These are phyloP conservation scores for Cacoxenus indagator DNA, from an alignment of 2,888 invertebrate species.

Conservation along the genomic window DNA sequence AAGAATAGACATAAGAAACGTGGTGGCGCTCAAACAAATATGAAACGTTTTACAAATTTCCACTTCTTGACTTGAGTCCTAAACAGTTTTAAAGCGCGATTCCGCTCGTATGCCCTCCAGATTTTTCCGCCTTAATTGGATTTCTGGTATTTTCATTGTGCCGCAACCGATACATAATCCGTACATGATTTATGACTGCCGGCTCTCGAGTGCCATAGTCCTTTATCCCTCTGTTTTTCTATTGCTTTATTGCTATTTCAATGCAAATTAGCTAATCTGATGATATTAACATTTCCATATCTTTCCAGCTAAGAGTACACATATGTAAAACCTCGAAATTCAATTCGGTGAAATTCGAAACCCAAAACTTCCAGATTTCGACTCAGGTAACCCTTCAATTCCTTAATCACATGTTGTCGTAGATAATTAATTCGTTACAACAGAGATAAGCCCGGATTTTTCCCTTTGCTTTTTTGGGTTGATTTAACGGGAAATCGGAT, in stretches of 20 bases:
- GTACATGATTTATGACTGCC: constrained; percentile 39
- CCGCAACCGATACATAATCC: constrained; percentile 59
- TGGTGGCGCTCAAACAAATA: constrained; percentile 47
- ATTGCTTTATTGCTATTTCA: not conserved
- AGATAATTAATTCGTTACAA: constrained; percentile 54
- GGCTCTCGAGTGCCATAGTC: constrained; percentile 17
- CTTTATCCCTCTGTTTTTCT: constrained; percentile 7
- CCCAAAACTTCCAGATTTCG: not conserved
- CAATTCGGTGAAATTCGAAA: constrained; percentile 1
- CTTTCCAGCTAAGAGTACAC: not conserved
- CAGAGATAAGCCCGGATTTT: no score
- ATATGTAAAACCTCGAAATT: not conserved
- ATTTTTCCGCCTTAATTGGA: constrained; percentile 56
- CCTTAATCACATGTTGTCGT: constrained; percentile 56
- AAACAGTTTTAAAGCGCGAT: not conserved
- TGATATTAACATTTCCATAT: constrained; percentile 32
- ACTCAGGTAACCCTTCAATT: not conserved
- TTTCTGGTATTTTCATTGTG: constrained; percentile 59
- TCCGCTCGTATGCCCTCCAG: not conserved
- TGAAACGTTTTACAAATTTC: constrained; percentile 60
- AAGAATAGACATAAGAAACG: not conserved
- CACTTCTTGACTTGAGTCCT: constrained; percentile 25
- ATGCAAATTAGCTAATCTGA: constrained; percentile 30
- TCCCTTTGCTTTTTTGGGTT: not conserved
- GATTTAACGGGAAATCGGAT: constrained; percentile 24